Percentiles rank a stretch among this genome's conserved stretches.
phyloP scores from a whole-genome alignment of 1,140 invertebrate genomes.

The Atta texana region DNA sequence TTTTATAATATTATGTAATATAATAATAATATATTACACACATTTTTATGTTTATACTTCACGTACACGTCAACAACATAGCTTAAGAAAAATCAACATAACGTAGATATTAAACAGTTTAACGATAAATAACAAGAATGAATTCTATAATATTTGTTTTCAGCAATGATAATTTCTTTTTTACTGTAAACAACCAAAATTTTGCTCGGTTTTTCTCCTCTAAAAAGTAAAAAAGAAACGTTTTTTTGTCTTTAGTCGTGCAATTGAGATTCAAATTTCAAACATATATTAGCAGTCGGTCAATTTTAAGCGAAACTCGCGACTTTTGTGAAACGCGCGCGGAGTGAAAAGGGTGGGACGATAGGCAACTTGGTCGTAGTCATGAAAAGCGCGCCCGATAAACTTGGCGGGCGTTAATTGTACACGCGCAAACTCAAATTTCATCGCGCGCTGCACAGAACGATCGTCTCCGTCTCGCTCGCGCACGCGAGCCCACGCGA shows the following conservation, averaged over 20 bases:
- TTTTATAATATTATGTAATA: too few relatives aligned
- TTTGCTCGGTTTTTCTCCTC: too few relatives aligned
- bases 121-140: too few relatives aligned
- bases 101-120: too few relatives aligned
- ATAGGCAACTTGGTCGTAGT: conserved; percentile 13
- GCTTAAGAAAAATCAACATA: too few relatives aligned
- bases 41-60: too few relatives aligned
- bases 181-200: too few relatives aligned
- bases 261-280: conserved; percentile 10
- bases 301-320: conserved; percentile 28
- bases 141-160: too few relatives aligned
- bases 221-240: too few relatives aligned
- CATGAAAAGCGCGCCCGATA: conserved; percentile 53
- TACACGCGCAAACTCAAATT: conserved; percentile 53
- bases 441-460: conserved; percentile 27
- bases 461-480: conserved; percentile 24
- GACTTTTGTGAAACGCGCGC: neutral
- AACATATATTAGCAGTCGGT: neutral
- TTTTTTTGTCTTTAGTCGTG: neutral
- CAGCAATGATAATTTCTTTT: too few relatives aligned
- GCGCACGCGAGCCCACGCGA: neutral
- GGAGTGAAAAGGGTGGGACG: neutral
- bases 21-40: too few relatives aligned
- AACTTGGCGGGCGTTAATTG: conserved; percentile 56
- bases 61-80: too few relatives aligned